Base-by-base conservation (phyloP, 2,113 vertebrate genomes). In the Mus pahari region DNA sequence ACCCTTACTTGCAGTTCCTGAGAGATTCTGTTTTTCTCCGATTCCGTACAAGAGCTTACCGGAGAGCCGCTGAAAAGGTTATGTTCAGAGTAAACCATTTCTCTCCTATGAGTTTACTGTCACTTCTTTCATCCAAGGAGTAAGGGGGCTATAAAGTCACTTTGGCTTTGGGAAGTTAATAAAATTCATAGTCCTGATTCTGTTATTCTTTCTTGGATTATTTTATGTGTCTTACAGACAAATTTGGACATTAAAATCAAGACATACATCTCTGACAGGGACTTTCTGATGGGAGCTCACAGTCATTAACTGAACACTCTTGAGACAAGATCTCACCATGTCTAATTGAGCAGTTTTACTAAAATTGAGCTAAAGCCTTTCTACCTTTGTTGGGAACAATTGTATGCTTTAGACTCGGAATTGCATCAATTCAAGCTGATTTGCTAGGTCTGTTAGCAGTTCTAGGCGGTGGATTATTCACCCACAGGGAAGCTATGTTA, bases 1-100 rank as follows among this genome's bases (percentile, higher is more conserved):
- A 99, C 92, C 99, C 99, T 26, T 99, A 99, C 92, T 98, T 99
- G 48, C 99, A 99, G 97, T 99, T 99, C 98, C 98, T 99, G 86
- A 99, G 99, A 33, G 99, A 99, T 58, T 98, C 99, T 0, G 99
- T 99, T 58, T 99, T 99, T 98, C 99, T 99, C 7, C 99, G 99
- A 55, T 99, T 99, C 97, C 99, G 99, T 81, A 99, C 99, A 39
- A 98, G 99, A 98, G 99, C 99, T 39, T 99, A 99, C 97, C 98
- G 99, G 26, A 99, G 98, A 96, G 99, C 99, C 24, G 99, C 99
- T 90, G 99, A 99, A 98, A 99, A 99, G 98, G 99, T 99, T 98
- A 93, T 48, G 89, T 97, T 93, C 39, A 55, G n/a, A 91, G 92
- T 84, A 94, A 90, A 74, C 4, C 39, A 78, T 39, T 90, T 77